These are phyloP conservation scores for Synergus umbraculus DNA, from an alignment of 2,888 invertebrate genomes.

Conservation along the genomic window DNA sequence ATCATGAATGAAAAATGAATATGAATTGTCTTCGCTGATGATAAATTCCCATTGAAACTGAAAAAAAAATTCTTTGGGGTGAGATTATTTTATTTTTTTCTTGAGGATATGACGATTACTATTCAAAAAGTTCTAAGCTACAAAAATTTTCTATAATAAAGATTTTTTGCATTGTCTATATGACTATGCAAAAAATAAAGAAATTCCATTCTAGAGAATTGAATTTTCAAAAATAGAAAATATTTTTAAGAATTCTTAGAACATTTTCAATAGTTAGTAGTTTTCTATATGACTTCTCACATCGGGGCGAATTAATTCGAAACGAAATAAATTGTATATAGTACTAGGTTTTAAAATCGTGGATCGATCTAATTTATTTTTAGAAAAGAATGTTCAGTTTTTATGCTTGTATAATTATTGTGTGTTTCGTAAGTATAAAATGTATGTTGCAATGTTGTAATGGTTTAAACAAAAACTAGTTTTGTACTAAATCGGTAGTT, in stretches of 20 bases:
- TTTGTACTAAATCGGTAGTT: constrained; percentile 19
- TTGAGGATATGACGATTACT: background rate
- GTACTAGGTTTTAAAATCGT: background rate
- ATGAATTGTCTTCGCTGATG: background rate
- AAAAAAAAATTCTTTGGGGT: background rate
- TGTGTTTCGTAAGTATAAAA: background rate
- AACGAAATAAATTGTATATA: background rate
- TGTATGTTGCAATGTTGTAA: background rate
- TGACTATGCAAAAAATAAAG: background rate
- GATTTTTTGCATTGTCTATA: background rate
- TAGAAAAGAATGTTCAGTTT: background rate
- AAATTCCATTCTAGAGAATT: background rate
- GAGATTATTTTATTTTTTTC: background rate
- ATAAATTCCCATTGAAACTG: background rate
- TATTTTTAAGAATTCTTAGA: background rate
- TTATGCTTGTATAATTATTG: background rate
- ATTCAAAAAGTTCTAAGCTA: background rate
- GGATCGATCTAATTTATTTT: background rate
- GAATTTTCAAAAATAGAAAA: background rate
- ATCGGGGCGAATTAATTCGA: background rate
- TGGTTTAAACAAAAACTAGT: constrained; percentile 16
- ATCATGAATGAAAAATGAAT: constrained; percentile 18
- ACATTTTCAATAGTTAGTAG: background rate
- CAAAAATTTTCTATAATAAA: background rate
- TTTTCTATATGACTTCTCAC: background rate